Evolutionary conservation across 2,797 vertebrate genomes (phyloP).

Genomic region (Oceanodroma leucorhoa): DNA sequence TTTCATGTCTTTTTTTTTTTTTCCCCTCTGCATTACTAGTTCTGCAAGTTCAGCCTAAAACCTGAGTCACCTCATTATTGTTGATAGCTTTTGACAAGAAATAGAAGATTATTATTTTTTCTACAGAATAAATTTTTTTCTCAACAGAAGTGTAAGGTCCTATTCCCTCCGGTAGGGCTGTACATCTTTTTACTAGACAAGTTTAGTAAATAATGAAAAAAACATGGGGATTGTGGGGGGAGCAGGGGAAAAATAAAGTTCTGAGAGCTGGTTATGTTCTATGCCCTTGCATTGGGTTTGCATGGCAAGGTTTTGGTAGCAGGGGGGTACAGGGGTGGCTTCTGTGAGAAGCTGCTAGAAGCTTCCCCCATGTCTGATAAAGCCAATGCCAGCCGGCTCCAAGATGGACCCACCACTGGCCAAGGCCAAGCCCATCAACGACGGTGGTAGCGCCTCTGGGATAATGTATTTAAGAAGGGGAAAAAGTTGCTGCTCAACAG

Average conservation of each 20-base stretch:
- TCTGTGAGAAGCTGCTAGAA: neutral
- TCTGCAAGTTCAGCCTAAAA: neutral
- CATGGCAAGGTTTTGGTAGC: neutral
- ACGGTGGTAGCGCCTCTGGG: neutral
- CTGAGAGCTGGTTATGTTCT: neutral
- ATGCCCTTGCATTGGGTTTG: neutral
- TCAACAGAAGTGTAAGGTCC: neutral
- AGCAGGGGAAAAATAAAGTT: neutral
- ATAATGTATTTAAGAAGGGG: neutral
- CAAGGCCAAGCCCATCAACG: neutral
- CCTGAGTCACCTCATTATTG: neutral
- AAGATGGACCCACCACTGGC: fast-evolving
- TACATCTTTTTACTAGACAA: neutral
- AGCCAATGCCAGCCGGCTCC: neutral
- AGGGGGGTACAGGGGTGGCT: neutral
- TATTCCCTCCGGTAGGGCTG: neutral
- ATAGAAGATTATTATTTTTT: neutral
- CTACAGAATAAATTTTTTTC: neutral
- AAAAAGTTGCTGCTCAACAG: no score
- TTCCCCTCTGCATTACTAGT: neutral
- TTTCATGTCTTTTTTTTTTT: neutral
- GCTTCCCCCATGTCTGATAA: neutral
- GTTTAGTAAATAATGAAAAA: neutral
- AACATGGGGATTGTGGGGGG: fast-evolving
- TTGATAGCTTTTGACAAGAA: neutral